Evolutionary conservation across 2,888 invertebrate genomes (phyloP), one percentile per base, ranked within the genome.

Genomic region (Iphiclides podalirius): DNA sequence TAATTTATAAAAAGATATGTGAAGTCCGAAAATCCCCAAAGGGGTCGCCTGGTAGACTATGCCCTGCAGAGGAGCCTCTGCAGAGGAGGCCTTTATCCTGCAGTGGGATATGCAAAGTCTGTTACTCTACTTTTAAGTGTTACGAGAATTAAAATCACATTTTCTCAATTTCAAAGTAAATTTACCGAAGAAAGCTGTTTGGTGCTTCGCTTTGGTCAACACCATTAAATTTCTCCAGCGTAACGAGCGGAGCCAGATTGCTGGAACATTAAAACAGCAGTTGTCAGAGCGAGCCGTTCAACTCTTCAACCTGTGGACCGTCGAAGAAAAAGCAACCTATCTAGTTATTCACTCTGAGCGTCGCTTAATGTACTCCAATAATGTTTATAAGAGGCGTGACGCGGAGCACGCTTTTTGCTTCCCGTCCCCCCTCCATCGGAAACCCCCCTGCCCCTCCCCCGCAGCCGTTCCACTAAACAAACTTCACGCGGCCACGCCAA

Each of bases 391-490:
- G 57, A 67, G 71, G 71, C 69, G 70, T 70, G 76, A 67, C 66
- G 65, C 52, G 60, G 68, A 69, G 75, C 77, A 75, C 64, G 73
- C 70, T 71, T 67, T 58, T 59, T 60, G 50, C 53, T 46, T 54
- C 28, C 46, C 20, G 39, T 20, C 37, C 17, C 37, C 40, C 49
- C 12, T 47, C 53, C 54, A 46, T 47, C 54, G 12, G 34, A 17
- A 44, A 44, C 39, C 28, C 53, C 44, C 43, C 53, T 56, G 26
- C 42, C 48, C 28, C 50, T 43, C 55, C 58, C 59, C 59, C 58
- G 74, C 79, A 75, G 73, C 72, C 76, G 83, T 82, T 82, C 79
- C 79, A 72, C 81, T 86, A 85, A 86, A 84, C 87, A 86, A 87
- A 87, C 85, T 80, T 85, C 84, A 86, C 83, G 85, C 80, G 71